Evolutionary conservation across 1,140 invertebrate species (phyloP).

Genomic region (Nasonia giraulti): DNA sequence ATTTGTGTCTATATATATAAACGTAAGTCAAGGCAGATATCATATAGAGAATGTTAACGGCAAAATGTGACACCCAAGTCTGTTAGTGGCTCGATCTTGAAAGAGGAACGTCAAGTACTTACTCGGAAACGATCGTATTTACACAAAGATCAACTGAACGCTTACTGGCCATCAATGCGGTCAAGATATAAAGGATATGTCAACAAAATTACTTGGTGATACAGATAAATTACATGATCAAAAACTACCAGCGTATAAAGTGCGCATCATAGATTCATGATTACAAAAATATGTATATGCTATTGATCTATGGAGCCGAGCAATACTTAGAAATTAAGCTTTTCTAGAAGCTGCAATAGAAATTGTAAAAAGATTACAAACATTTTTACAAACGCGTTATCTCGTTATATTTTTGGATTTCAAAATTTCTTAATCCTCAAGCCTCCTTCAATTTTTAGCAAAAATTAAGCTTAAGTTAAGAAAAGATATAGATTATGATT

Average conservation of each 20-base stretch:
- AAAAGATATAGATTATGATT: background rate
- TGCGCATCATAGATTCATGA: background rate
- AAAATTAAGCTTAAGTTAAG: background rate
- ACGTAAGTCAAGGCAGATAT: constrained; percentile 66
- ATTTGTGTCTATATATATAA: constrained; percentile 61
- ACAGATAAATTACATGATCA: background rate
- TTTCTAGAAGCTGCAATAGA: background rate
- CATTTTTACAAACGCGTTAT: background rate
- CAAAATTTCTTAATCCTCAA: background rate
- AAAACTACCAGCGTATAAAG: constrained; percentile 3
- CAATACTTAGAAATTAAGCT: background rate
- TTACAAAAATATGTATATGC: background rate
- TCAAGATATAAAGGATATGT: background rate
- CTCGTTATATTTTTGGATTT: constrained; percentile 1
- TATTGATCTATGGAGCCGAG: background rate
- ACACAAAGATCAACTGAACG: background rate
- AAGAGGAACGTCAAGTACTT: constrained; percentile 35
- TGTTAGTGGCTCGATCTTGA: constrained; percentile 9
- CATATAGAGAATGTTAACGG: constrained; percentile 55
- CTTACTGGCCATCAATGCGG: background rate
- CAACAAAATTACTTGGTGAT: background rate
- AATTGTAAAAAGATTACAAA: background rate
- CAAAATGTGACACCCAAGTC: constrained; percentile 5
- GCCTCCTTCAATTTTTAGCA: background rate
- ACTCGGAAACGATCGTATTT: background rate